These are phyloP conservation scores for Nasua narica DNA, from an alignment of 2,797 vertebrate genomes.

Conservation along the genomic window DNA sequence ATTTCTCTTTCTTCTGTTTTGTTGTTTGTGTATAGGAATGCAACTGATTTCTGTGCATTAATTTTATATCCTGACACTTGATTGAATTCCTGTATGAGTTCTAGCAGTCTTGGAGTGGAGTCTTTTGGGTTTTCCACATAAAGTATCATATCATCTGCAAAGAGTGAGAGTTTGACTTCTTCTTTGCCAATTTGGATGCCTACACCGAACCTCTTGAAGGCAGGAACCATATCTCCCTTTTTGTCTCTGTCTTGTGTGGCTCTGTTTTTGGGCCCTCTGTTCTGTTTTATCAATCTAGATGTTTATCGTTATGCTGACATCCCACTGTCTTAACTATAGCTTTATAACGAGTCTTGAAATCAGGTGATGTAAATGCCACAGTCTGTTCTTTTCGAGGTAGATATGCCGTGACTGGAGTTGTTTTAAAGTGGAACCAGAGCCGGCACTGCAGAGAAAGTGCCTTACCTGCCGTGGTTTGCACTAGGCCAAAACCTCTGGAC, in stretches of 20 bases:
- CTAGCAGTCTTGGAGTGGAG: no score
- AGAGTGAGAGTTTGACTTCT: no score
- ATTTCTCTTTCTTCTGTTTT: no score
- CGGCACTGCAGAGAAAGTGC: neutral
- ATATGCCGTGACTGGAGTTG: neutral
- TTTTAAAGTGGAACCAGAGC: neutral
- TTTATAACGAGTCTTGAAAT: neutral
- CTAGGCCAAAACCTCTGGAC: neutral
- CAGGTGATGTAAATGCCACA: neutral
- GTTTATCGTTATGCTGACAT: neutral
- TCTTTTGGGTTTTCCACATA: no score
- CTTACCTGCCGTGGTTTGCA: neutral
- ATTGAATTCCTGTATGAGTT: no score
- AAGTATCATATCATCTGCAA: no score
- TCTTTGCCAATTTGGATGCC: no score
- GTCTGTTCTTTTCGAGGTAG: neutral
- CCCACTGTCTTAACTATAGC: neutral
- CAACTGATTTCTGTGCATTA: no score
- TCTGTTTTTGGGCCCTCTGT: neutral
- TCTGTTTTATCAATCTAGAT: neutral
- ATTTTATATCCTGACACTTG: no score
- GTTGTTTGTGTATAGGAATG: no score
- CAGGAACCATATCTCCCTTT: neutral
- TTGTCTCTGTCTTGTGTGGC: neutral
- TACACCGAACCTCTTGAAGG: neutral